A percentile compares a stretch with the other conserved stretches of the same genome.
phyloP scores from a whole-genome alignment of 2,797 vertebrate genomes.

The Phoxinus dragarum region DNA sequence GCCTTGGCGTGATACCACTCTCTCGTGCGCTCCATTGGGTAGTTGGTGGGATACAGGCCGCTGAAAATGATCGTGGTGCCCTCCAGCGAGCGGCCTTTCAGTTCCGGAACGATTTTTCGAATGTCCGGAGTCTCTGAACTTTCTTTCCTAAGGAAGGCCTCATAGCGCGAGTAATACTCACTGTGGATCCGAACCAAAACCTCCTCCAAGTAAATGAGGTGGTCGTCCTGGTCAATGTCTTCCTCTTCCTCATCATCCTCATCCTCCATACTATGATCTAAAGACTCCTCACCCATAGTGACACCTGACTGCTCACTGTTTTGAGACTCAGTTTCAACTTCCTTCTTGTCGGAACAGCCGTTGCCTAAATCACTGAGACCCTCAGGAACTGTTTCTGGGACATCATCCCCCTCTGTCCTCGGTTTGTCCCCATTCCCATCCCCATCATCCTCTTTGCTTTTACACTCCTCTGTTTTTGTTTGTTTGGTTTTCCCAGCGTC shows the following conservation, averaged over 20 bases:
- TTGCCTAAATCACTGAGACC: slow-evolving; percentile 85
- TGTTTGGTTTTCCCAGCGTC: background rate
- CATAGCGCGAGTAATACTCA: slow-evolving; percentile 91
- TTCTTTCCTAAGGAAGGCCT: slow-evolving; percentile 83
- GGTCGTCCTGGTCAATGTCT: slow-evolving; percentile 89
- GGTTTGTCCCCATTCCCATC: slow-evolving; percentile 65
- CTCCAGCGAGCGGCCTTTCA: slow-evolving; percentile 88
- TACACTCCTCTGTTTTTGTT: slow-evolving; percentile 34
- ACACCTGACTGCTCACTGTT: slow-evolving; percentile 95
- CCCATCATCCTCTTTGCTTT: slow-evolving; percentile 66
- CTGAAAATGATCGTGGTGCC: slow-evolving; percentile 90
- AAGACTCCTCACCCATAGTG: slow-evolving; percentile 91
- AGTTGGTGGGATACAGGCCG: slow-evolving; percentile 94
- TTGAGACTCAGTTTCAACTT: slow-evolving; percentile 94
- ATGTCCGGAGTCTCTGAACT: slow-evolving; percentile 87
- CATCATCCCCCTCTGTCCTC: slow-evolving; percentile 63
- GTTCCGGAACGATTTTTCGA: slow-evolving; percentile 91
- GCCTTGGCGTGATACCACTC: slow-evolving; percentile 94
- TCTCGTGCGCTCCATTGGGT: slow-evolving; percentile 92
- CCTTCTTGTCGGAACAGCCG: slow-evolving; percentile 85
- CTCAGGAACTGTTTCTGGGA: slow-evolving; percentile 75
- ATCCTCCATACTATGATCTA: slow-evolving; percentile 94
- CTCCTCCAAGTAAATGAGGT: slow-evolving; percentile 95
- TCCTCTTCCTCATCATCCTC: slow-evolving; percentile 84
- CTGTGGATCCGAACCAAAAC: slow-evolving; percentile 91